Conservation (phyloP, 37 sponge, comb jelly and placozoan species). For the Aplysina aerophoba region DNA sequence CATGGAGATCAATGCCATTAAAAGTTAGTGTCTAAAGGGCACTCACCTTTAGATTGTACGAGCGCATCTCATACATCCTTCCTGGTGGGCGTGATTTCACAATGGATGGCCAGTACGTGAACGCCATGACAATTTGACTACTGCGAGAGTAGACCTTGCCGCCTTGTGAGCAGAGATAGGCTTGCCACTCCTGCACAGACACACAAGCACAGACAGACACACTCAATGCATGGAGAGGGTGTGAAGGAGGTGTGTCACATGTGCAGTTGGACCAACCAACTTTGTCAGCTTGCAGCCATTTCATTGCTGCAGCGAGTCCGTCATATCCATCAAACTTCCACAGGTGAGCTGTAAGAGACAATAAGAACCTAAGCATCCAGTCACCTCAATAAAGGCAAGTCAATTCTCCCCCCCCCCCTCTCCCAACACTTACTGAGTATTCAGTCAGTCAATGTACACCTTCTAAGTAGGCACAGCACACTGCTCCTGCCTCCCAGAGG, state of each 20-base stretch:
- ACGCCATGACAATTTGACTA: slow-evolving; percentile 78
- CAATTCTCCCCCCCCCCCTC: no score
- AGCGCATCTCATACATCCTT: slow-evolving; percentile 79
- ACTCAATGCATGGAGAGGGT: not conserved
- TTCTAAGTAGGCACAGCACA: no score
- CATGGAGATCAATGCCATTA: not conserved
- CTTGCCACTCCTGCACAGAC: slow-evolving; percentile 62
- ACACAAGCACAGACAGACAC: not conserved
- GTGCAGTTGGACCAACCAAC: slow-evolving; percentile 26
- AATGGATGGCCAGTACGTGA: slow-evolving; percentile 77
- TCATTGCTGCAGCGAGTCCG: slow-evolving; percentile 12
- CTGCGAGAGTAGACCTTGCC: slow-evolving; percentile 49
- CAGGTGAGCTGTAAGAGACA: slow-evolving; percentile 52
- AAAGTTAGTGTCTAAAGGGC: not conserved
- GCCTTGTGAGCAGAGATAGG: slow-evolving; percentile 28
- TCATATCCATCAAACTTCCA: slow-evolving; percentile 59
- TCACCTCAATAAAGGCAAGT: no score
- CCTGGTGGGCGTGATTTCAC: slow-evolving; percentile 11
- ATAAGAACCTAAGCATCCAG: not conserved
- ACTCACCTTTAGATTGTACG: slow-evolving; percentile 74
- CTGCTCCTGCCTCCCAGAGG: not conserved
- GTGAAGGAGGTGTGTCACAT: not conserved
- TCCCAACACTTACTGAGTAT: no score
- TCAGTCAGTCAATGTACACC: no score
- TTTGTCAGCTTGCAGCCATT: slow-evolving; percentile 41